A percentile compares a stretch with the other conserved stretches of the same genome.
Evolutionary conservation across 2,113 vertebrate species (phyloP).

Genomic region (Willisornis vidua): DNA sequence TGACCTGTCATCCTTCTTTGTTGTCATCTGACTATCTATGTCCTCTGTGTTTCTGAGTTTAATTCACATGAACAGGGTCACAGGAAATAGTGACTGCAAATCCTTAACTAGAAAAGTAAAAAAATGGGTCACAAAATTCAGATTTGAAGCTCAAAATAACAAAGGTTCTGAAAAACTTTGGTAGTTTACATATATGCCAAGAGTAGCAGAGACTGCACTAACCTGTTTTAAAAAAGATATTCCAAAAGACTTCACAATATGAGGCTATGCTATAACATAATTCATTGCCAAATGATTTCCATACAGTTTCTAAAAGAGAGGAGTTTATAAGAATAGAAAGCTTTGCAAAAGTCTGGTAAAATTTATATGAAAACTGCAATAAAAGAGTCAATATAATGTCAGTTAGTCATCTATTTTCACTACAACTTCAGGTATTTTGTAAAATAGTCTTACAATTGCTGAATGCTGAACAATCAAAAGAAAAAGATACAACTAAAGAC

Average conservation of each 20-base stretch:
- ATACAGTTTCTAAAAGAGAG: conserved; percentile 10
- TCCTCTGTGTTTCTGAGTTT: background rate
- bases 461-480: background rate
- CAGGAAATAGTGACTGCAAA: conserved; percentile 30
- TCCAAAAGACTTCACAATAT: conserved; percentile 6
- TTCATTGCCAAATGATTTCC: conserved; percentile 37
- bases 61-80: conserved; percentile 4
- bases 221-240: background rate
- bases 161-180: background rate
- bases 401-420: conserved; percentile 29
- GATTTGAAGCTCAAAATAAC: conserved; percentile 13
- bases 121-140: conserved; percentile 32
- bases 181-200: background rate
- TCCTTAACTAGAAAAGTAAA: conserved; percentile 22
- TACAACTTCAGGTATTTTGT: background rate
- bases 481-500: background rate
- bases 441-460: background rate
- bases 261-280: background rate
- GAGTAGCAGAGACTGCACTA: background rate
- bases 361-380: conserved; percentile 3
- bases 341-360: conserved; percentile 4
- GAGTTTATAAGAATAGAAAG: conserved; percentile 6
- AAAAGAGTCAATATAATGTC: conserved; percentile 6
- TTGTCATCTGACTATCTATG: background rate
- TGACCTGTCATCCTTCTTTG: background rate